Evolutionary conservation across 1,140 invertebrate genomes (phyloP).

Genomic region (Pachypeltis micranthus): DNA sequence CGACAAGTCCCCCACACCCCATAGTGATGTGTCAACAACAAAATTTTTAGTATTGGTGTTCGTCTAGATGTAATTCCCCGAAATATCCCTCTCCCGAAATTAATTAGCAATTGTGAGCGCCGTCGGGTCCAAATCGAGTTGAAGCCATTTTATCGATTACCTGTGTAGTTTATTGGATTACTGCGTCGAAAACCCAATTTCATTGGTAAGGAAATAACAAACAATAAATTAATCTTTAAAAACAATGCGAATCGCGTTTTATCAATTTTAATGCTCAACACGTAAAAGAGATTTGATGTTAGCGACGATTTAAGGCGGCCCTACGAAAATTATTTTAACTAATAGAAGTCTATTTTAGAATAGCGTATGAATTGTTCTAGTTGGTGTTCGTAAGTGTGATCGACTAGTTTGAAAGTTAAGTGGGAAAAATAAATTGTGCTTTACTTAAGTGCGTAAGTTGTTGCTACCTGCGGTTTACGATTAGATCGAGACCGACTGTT

Average conservation of each 20-base stretch:
- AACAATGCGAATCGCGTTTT: not conserved
- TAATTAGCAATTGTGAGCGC: not conserved
- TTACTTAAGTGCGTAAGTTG: too few species aligned
- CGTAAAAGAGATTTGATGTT: too few species aligned
- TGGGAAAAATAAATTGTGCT: too few species aligned
- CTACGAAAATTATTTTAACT: not conserved
- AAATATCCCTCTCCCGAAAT: not conserved
- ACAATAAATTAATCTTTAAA: not conserved
- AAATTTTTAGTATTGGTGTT: too few species aligned
- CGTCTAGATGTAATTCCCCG: not conserved
- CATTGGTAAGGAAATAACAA: too few species aligned
- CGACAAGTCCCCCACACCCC: too few species aligned
- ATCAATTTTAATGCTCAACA: conserved; percentile 1
- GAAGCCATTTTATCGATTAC: too few species aligned
- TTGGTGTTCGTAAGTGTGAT: conserved; percentile 6
- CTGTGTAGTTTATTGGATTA: too few species aligned
- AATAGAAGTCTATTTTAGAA: conserved; percentile 5
- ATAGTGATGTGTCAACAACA: too few species aligned
- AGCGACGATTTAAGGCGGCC: conserved; percentile 1
- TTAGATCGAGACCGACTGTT: too few species aligned
- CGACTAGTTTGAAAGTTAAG: not conserved
- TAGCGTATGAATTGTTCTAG: not conserved
- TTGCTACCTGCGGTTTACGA: too few species aligned
- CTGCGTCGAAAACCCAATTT: too few species aligned
- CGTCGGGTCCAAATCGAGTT: conserved; percentile 1